Evolutionary conservation across 2,888 invertebrate genomes (phyloP).

Genomic region (Mystacides longicornis): DNA sequence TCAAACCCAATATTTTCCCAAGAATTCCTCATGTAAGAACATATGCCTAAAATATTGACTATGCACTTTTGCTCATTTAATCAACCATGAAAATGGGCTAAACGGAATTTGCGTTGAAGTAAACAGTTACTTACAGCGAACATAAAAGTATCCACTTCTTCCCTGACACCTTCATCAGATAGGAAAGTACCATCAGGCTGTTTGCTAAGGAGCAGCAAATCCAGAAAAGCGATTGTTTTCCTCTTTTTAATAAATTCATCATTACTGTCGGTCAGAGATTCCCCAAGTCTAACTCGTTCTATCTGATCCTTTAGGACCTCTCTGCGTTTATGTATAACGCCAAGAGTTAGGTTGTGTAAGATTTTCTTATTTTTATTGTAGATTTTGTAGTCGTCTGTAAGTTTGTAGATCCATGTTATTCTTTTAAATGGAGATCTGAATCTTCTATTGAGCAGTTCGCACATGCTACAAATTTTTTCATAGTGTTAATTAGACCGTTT

Average conservation of each 20-base stretch:
- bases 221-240: constrained; percentile 33
- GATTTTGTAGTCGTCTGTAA: constrained; percentile 38
- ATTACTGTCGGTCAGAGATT: neutral
- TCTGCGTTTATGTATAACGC: constrained; percentile 29
- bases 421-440: constrained; percentile 11
- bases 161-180: constrained; percentile 32
- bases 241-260: constrained; percentile 5
- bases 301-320: constrained; percentile 21
- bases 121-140: constrained; percentile 37
- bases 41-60: too few relatives aligned
- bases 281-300: constrained; percentile 1
- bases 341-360: constrained; percentile 30
- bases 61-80: too few relatives aligned
- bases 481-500: too few relatives aligned
- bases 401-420: constrained; percentile 25
- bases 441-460: constrained; percentile 12
- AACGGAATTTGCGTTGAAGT: too few relatives aligned
- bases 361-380: constrained; percentile 33
- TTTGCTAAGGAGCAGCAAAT: constrained; percentile 32
- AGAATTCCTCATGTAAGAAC: too few relatives aligned
- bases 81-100: too few relatives aligned
- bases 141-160: constrained; percentile 37
- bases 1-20: too few relatives aligned
- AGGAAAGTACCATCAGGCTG: constrained; percentile 29
- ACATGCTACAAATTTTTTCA: constrained; percentile 15